Conservation (phyloP, 1,140 invertebrate species). For the Drosophila lacteicornis region DNA sequence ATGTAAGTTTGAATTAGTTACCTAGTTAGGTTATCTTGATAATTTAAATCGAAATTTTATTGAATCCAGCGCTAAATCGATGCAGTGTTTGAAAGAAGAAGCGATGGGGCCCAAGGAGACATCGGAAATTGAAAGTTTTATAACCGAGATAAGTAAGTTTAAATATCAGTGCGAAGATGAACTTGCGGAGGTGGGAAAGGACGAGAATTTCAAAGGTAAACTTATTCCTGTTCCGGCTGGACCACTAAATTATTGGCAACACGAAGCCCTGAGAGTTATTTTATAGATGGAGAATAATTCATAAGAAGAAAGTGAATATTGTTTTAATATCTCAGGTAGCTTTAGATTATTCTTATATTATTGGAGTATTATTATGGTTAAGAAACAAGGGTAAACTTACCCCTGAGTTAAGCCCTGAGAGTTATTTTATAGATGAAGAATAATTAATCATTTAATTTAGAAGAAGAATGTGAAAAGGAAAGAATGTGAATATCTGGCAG, state of each 20-base stretch:
- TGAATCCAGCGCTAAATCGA: conserved; percentile 25
- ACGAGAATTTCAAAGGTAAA: neutral
- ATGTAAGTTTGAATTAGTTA: conserved; percentile 28
- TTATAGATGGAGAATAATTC: neutral
- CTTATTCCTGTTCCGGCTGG: conserved; percentile 41
- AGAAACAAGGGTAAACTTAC: conserved; percentile 9
- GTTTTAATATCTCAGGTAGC: too few relatives aligned
- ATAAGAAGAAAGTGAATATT: too few relatives aligned
- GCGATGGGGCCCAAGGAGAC: conserved; percentile 8
- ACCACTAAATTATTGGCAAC: conserved; percentile 43
- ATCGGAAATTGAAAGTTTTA: conserved; percentile 40
- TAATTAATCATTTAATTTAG: neutral
- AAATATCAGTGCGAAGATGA: conserved; percentile 54
- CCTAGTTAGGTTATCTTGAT: neutral
- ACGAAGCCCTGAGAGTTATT: neutral
- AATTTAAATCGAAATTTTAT: neutral
- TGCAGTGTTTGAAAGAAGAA: conserved; percentile 17
- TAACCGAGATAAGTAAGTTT: conserved; percentile 41
- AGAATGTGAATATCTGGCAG: too few relatives aligned
- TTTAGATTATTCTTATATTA: too few relatives aligned
- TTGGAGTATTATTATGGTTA: too few relatives aligned
- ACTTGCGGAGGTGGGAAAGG: too few relatives aligned
- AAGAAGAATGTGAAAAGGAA: too few relatives aligned
- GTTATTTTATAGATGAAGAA: neutral
- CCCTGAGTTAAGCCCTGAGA: conserved; percentile 8